Evolutionary conservation across 1,140 invertebrate species (phyloP).

Genomic region (Euura saliciscinereae): DNA sequence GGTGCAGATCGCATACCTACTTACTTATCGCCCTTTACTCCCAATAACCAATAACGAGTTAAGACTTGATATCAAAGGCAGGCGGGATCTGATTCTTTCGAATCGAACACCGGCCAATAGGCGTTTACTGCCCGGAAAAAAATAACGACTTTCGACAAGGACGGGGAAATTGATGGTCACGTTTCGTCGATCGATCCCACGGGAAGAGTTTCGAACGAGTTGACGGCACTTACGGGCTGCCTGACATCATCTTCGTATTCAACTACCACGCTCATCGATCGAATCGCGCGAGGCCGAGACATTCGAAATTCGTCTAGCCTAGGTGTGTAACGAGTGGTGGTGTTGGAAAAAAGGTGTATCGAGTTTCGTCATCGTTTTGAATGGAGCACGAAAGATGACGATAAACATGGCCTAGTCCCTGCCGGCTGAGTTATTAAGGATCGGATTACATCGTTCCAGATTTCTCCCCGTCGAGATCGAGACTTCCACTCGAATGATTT

Average conservation of each 20-base stretch:
- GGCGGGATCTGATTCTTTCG: no score
- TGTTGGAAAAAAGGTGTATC: background rate
- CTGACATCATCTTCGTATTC: background rate
- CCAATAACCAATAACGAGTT: no score
- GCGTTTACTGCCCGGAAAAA: background rate
- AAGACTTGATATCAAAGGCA: no score
- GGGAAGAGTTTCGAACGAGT: background rate
- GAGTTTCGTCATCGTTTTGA: background rate
- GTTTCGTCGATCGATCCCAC: background rate
- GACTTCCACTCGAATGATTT: slow-evolving; percentile 49
- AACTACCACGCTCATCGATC: no score
- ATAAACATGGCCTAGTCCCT: background rate
- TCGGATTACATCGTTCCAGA: slow-evolving; percentile 25
- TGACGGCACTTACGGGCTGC: background rate
- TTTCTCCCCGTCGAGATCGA: slow-evolving; percentile 35
- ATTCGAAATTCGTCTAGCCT: background rate
- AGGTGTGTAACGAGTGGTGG: background rate
- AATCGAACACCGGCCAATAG: background rate
- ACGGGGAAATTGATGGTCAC: background rate
- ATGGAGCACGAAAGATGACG: slow-evolving; percentile 3
- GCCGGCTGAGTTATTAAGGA: slow-evolving; percentile 14
- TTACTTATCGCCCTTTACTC: no score
- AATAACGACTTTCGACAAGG: background rate
- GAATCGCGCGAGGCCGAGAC: background rate
- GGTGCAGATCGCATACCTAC: no score